Conservation (phyloP, 2,113 vertebrate species). For the Sylvia atricapilla region DNA sequence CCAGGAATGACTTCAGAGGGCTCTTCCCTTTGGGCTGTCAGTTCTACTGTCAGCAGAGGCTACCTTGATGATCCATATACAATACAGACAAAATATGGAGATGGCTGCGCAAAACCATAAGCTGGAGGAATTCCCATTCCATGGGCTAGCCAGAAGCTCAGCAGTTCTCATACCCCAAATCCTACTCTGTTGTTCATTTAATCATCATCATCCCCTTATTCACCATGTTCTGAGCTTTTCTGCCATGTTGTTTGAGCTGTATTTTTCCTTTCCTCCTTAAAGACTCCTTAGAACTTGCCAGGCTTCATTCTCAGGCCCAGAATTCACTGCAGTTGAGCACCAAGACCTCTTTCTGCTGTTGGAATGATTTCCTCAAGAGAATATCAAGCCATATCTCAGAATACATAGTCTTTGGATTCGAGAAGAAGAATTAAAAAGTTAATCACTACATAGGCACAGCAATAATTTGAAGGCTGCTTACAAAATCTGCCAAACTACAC, state of each 20-base stretch:
- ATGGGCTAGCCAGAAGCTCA: background rate
- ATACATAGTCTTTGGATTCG: background rate
- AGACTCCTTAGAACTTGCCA: background rate
- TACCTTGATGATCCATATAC: background rate
- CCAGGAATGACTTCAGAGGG: background rate
- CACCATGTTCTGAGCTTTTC: background rate
- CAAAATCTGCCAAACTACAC: constrained; percentile 28
- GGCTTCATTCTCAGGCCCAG: background rate
- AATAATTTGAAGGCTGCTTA: constrained; percentile 45
- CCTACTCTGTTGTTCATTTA: background rate
- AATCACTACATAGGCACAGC: constrained; percentile 31
- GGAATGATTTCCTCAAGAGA: constrained; percentile 21
- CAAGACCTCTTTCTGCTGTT: constrained; percentile 28
- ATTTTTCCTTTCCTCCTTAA: constrained; percentile 8
- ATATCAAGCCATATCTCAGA: constrained; percentile 12
- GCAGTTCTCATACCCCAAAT: background rate
- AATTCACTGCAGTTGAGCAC: background rate
- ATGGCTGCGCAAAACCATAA: background rate
- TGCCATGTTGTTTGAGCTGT: background rate
- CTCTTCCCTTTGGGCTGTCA: background rate
- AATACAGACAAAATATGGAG: background rate
- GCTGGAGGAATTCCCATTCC: background rate
- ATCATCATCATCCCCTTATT: background rate
- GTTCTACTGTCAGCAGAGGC: background rate
- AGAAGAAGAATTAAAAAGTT: constrained; percentile 46